Evolutionary conservation across 2,888 invertebrate genomes (phyloP), one percentile per base, ranked within the genome.

Genomic region (Luffia ferchaultella): DNA sequence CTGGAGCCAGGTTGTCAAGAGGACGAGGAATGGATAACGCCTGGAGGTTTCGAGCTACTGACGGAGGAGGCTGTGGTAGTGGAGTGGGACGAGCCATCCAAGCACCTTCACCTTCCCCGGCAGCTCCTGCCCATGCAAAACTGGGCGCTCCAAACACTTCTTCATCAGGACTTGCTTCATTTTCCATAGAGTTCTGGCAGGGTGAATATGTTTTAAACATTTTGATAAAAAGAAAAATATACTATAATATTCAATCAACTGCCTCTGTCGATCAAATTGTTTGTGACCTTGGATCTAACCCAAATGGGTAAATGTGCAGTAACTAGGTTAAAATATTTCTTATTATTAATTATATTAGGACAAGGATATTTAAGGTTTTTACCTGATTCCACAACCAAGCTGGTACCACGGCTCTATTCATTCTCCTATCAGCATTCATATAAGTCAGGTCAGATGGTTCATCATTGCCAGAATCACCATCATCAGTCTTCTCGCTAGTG

Each of bases 381-480:
- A n/a, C n/a, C 30, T 30, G 30, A 30, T 30, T 30, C 30, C 30
- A 30, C 5, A 30, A 12, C 75, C 78, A 78, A 9, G 70, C 62
- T 9, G 76, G 76, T 50, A 78, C 57, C 19, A 68, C 64, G 46
- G 68, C 73, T 2, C 70, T 60, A 62, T 68, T 73, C 43, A 76
- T 76, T 1, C 67, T 63, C 62, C 83, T 79, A 19, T 86, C 71
- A 48, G 87, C 87, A 2, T 83, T 74, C 56, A 79, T 85, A 54
- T 84, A 88, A 60, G 84, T 87, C 48, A 87, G 70, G 66, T 93
- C 93, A 42, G 89, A 89, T 0, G 96, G 96, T 67, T 97, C 97
- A 68, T 97, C 97, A 68, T 96, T 97, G 0, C 97, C 97, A 0
- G 96, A 96, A 70, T 97, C 96, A 58, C 93, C 93, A 60, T 95